phyloP scores from a whole-genome alignment of 2,888 invertebrate genomes.

The Dichetophora obliterata region DNA sequence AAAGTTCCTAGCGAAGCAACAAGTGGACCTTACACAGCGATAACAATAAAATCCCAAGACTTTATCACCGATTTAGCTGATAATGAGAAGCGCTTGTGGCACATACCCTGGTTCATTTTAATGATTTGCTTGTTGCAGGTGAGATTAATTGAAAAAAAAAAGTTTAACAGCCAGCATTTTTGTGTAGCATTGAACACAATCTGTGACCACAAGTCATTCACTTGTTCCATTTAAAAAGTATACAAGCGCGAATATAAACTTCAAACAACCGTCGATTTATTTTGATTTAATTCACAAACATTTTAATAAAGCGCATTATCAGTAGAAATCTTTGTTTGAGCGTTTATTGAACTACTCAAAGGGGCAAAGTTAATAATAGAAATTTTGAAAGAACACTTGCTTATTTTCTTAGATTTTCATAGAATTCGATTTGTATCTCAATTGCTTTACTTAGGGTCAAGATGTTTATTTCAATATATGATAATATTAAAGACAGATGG shows the following conservation, averaged over 20 bases:
- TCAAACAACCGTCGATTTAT: too few species aligned
- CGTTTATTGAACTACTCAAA: too few species aligned
- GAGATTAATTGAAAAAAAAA: background rate
- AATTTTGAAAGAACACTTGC: too few species aligned
- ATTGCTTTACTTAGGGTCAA: too few species aligned
- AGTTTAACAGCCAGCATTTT: background rate
- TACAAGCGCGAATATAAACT: too few species aligned
- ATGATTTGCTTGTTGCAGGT: slow-evolving; percentile 16
- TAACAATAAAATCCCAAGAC: background rate
- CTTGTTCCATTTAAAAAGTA: background rate
- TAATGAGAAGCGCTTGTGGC: background rate
- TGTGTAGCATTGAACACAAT: background rate
- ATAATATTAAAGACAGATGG: too few species aligned
- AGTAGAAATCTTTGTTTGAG: background rate
- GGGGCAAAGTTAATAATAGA: too few species aligned
- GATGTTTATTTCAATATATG: too few species aligned
- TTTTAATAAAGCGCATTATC: background rate
- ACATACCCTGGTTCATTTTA: slow-evolving; percentile 25
- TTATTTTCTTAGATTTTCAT: too few species aligned
- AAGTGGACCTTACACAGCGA: too few species aligned
- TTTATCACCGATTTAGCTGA: background rate
- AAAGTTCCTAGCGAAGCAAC: background rate
- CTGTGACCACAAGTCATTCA: background rate
- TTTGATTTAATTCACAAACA: too few species aligned
- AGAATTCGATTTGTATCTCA: too few species aligned